Evolutionary conservation across 1,140 invertebrate genomes (phyloP).

Genomic region (Drosophila paulistorum): DNA sequence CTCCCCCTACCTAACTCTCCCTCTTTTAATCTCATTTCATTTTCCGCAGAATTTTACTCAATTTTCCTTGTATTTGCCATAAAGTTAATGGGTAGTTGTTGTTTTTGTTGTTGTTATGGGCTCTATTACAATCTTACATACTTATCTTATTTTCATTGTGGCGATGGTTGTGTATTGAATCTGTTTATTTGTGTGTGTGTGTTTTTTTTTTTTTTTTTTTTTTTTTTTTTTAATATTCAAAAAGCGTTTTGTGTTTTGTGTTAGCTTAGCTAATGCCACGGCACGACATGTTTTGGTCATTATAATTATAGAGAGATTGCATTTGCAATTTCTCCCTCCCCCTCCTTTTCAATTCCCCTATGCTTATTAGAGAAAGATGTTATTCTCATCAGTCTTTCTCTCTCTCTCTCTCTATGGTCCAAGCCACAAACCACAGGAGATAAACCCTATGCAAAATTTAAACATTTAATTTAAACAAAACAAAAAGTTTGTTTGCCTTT

Average conservation of each 20-base stretch:
- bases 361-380: neutral
- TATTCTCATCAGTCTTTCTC: no score
- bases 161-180: neutral
- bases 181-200: neutral
- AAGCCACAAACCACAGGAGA: neutral
- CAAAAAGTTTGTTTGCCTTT: constrained; percentile 13
- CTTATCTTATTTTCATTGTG: neutral
- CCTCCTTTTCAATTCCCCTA: neutral
- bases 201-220: constrained; percentile 54
- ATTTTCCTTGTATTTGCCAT: constrained; percentile 8
- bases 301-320: constrained; percentile 61
- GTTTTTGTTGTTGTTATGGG: neutral
- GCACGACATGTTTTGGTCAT: constrained; percentile 75
- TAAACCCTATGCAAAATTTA: neutral
- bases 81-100: neutral
- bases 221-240: constrained; percentile 61
- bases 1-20: neutral
- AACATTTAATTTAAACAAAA: constrained; percentile 5
- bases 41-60: neutral
- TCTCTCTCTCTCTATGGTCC: neutral
- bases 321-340: constrained; percentile 52
- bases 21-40: neutral
- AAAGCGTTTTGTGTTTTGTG: constrained; percentile 30
- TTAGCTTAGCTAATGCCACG: constrained; percentile 48
- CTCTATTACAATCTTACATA: neutral